Conservation (phyloP, 2,888 invertebrate genomes). For the Melolontha melolontha region DNA sequence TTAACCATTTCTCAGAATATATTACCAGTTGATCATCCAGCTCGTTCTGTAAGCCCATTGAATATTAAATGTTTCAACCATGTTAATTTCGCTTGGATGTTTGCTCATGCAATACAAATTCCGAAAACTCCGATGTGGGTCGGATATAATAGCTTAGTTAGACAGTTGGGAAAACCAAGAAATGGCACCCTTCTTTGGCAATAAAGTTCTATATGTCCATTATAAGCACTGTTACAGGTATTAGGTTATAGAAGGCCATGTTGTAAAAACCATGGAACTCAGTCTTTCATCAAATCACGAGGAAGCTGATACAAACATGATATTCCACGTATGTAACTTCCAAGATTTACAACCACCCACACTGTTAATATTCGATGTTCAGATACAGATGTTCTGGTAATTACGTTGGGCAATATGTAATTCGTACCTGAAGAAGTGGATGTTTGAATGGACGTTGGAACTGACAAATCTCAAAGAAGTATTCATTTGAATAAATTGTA, state of each 20-base stretch:
- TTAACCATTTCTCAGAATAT: too few species aligned
- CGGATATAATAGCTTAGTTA: conserved; percentile 46
- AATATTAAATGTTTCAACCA: conserved; percentile 12
- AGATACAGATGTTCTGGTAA: conserved; percentile 47
- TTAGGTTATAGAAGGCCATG: too few species aligned
- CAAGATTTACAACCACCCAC: conserved; percentile 35
- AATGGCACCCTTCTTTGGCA: too few species aligned
- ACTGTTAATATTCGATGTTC: conserved; percentile 45
- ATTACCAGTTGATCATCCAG: too few species aligned
- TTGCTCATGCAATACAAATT: conserved; percentile 43
- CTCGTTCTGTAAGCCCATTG: too few species aligned
- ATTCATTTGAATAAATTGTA: too few species aligned
- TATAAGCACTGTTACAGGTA: too few species aligned
- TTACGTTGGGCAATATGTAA: conserved; percentile 51
- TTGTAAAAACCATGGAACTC: too few species aligned
- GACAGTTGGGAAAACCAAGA: too few species aligned
- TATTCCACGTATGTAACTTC: conserved; percentile 47
- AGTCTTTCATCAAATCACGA: too few species aligned
- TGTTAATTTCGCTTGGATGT: conserved; percentile 42
- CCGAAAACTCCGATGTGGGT: conserved; percentile 49
- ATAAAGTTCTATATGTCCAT: too few species aligned
- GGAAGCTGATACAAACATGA: conserved; percentile 42
- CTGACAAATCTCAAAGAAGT: conserved; percentile 43
- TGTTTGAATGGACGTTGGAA: conserved; percentile 50
- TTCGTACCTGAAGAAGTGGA: conserved; percentile 43